These are phyloP conservation scores for Holacanthus passer DNA, from an alignment of 2,113 vertebrate species.

Conservation along the genomic window DNA sequence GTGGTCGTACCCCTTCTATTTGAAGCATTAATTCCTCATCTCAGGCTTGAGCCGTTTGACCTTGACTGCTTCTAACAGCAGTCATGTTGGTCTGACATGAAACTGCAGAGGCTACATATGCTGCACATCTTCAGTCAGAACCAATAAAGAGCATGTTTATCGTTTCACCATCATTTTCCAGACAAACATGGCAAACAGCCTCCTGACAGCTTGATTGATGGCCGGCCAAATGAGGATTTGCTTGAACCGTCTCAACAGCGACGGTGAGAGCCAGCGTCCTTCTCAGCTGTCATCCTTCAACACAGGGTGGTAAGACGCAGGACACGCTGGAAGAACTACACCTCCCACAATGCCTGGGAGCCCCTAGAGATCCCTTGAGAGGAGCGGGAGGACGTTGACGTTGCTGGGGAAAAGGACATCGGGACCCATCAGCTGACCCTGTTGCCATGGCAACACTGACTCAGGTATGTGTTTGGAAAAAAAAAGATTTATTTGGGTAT, in stretches of 20 bases:
- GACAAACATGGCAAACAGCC: not conserved
- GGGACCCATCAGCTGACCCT: constrained; percentile 22
- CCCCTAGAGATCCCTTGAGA: not conserved
- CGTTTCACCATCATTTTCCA: not conserved
- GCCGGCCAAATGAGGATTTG: not conserved
- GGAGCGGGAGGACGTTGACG: constrained; percentile 9
- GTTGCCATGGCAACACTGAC: constrained; percentile 27
- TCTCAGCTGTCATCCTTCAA: not conserved
- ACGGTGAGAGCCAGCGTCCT: not conserved
- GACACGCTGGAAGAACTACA: constrained; percentile 8
- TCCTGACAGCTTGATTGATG: not conserved
- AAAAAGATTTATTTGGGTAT: not conserved
- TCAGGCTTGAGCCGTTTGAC: not conserved
- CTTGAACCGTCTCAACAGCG: not conserved
- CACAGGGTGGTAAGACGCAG: not conserved
- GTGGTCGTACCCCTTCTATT: not conserved
- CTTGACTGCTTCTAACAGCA: not conserved
- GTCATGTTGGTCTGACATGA: not conserved
- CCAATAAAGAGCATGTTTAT: not conserved
- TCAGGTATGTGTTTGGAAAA: not conserved
- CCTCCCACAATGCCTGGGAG: constrained; percentile 8
- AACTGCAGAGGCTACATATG: not conserved
- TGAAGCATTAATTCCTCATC: not conserved
- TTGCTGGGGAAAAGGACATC: constrained; percentile 33
- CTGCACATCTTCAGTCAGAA: not conserved